phyloP scores from a whole-genome alignment of 2,797 vertebrate species.

The Parauchenoglanis ngamensis region DNA sequence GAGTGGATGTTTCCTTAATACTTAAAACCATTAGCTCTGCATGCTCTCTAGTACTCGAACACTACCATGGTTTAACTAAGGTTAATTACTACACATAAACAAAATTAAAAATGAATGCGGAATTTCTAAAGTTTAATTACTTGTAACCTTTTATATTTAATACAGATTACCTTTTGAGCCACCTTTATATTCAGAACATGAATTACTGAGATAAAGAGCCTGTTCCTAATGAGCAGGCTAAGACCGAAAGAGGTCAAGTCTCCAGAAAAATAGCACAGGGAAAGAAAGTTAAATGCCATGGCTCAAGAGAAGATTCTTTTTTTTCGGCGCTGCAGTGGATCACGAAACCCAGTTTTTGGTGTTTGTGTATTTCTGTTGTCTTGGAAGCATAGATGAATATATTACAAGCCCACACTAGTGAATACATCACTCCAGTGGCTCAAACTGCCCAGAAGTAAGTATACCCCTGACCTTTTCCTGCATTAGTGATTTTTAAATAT shows the following conservation, averaged over 20 bases:
- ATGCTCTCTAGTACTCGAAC: neutral
- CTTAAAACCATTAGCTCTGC: neutral
- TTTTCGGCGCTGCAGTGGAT: neutral
- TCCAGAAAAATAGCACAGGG: neutral
- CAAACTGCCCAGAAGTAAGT: neutral
- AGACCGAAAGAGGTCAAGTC: neutral
- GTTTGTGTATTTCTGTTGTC: neutral
- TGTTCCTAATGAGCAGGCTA: neutral
- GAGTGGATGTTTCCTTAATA: neutral
- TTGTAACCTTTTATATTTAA: neutral
- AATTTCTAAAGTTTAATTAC: neutral
- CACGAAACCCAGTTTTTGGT: neutral
- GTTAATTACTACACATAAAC: neutral
- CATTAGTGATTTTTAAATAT: neutral
- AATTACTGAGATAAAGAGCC: neutral
- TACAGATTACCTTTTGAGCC: neutral
- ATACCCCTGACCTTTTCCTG: neutral
- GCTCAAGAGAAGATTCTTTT: neutral
- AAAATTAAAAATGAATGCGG: neutral
- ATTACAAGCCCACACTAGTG: neutral
- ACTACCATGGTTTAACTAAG: neutral
- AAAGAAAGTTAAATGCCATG: conserved; percentile 13
- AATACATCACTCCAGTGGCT: neutral
- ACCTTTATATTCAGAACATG: conserved; percentile 9
- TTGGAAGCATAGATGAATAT: neutral